phyloP scores from a whole-genome alignment of 23 tunicate genomes.

The Halocynthia roretzi region DNA sequence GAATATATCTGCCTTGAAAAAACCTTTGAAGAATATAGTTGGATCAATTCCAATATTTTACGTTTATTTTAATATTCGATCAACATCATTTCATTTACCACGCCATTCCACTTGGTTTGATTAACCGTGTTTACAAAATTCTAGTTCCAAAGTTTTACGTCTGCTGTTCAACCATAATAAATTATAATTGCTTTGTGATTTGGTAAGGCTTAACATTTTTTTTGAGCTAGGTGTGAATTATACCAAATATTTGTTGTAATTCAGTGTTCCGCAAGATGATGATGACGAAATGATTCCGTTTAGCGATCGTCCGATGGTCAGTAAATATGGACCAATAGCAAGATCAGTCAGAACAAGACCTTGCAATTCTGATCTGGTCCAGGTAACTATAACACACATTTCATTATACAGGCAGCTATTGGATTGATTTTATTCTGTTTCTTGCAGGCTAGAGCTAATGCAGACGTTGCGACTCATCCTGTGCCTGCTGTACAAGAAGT shows the following conservation, averaged over 20 bases:
- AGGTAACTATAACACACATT: constrained; percentile 57
- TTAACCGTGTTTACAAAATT: no score
- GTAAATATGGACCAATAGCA: constrained; percentile 92
- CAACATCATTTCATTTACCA: no score
- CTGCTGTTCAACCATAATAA: no score
- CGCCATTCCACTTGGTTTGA: no score
- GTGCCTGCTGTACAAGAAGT: neutral
- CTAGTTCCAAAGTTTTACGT: no score
- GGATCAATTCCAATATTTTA: no score
- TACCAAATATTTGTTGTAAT: neutral
- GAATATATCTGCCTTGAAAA: no score
- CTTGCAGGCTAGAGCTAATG: neutral
- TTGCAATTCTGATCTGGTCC: constrained; percentile 48
- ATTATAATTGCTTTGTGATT: no score
- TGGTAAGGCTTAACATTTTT: no score
- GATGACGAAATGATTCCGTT: constrained; percentile 80
- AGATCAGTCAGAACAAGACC: constrained; percentile 69
- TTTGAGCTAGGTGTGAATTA: neutral
- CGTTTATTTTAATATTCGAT: no score
- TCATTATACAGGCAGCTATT: neutral
- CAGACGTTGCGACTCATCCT: neutral
- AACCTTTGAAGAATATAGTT: no score
- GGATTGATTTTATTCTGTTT: neutral
- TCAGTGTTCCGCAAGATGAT: neutral
- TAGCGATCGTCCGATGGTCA: constrained; percentile 65